Conservation (phyloP, 2,113 vertebrate genomes). For the Zapus hudsonius region DNA sequence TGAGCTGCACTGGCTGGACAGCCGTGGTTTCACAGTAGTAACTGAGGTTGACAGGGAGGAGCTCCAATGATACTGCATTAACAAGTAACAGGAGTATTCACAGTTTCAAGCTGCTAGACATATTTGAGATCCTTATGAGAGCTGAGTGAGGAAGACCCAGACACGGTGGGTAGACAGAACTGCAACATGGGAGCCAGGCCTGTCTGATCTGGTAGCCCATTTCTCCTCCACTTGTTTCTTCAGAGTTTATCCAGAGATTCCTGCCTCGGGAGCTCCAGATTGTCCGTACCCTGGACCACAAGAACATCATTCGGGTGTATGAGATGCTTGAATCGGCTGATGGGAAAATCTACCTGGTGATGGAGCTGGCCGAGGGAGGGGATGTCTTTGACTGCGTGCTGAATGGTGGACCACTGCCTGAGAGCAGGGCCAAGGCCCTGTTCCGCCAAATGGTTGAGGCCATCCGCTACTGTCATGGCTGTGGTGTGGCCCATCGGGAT, state of each 20-base stretch:
- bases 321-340: conserved; percentile 82
- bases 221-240: not conserved
- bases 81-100: not conserved
- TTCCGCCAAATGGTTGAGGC: conserved; percentile 86
- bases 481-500: conserved; percentile 84
- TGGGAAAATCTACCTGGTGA: conserved; percentile 84
- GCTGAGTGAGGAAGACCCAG: not conserved
- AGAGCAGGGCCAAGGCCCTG: conserved; percentile 77
- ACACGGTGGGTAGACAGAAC: not conserved
- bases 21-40: not conserved
- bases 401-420: conserved; percentile 79
- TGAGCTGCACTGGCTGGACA: not conserved
- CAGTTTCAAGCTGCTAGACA: not conserved
- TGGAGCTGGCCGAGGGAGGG: conserved; percentile 86
- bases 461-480: conserved; percentile 82
- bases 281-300: conserved; percentile 80
- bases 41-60: not conserved
- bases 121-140: not conserved
- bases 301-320: conserved; percentile 84
- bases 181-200: not conserved
- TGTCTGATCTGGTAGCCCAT: not conserved
- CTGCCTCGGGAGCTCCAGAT: conserved; percentile 87
- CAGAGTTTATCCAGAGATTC: conserved; percentile 85
- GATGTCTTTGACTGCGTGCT: conserved; percentile 84
- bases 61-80: not conserved